Evolutionary conservation across 2,888 invertebrate species (phyloP), one percentile per base, ranked within the genome.

Genomic region (Parascotia fuliginaria): DNA sequence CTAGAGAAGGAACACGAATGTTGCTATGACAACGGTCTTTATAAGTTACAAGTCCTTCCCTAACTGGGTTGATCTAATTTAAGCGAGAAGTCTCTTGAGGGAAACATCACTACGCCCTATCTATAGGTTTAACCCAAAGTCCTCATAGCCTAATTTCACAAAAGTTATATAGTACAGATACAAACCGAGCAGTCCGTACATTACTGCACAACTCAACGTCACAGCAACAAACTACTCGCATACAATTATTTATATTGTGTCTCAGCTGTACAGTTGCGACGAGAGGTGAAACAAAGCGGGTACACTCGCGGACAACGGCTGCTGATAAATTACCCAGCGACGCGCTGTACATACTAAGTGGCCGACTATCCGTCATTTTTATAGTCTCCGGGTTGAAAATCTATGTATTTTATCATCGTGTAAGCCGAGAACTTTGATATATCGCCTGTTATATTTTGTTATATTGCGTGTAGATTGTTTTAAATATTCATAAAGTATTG

Each of bases 381-480:
- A 68, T 60, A 55, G 60, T 55, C 61, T 38, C 41, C 29, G 50
- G 40, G 39, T 49, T 50, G 36, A 43, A 60, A 63, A 58, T 58
- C 50, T 61, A 49, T 55, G 61, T 66, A 38, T 66, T 66, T 65
- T 65, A 65, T 60, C 56, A 59, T 65, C 50, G 52, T 51, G 49
- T 57, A 55, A 56, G 52, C 38, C 12, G 43, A 43, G 47, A 46
- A 62, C 42, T 65, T 53, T 55, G 33, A 62, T 62, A 52, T 65
- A 61, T 56, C 0, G 54, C 39, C 41, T 44, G 27, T 52, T 43
- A 54, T 56, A 59, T 51, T 44, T 55, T 55, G 51, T 55, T 61
- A 49, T 47, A 40, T 45, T 37, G 32, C 22, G 19, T 13, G 3
- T 13, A 41, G 50, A 60, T 64, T 57, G 49, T 52, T 60, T 54